phyloP scores from a whole-genome alignment of 2,888 invertebrate genomes.

The Flabesymbios commensalis region DNA sequence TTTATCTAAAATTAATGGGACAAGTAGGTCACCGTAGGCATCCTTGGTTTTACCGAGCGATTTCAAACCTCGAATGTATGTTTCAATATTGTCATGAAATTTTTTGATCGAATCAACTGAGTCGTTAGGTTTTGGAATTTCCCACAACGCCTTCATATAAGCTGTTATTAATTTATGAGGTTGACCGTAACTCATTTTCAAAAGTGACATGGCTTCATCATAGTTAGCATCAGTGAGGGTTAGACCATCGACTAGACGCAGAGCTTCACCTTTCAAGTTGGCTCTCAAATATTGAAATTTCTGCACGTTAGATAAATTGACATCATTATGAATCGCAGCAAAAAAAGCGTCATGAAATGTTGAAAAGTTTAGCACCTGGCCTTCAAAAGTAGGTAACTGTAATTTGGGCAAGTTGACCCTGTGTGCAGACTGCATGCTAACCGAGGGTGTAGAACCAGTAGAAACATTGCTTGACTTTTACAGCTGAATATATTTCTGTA shows the following conservation, averaged over 20 bases:
- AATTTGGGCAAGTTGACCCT: not conserved
- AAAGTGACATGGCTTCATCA: not conserved
- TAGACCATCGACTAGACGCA: not conserved
- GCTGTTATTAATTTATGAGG: not conserved
- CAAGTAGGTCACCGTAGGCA: not conserved
- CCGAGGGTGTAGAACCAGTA: not conserved
- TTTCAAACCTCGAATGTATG: slow-evolving; percentile 1
- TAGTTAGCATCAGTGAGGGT: not conserved
- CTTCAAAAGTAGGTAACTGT: slow-evolving; percentile 1
- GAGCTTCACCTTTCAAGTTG: not conserved
- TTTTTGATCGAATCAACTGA: not conserved
- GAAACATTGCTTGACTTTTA: no score
- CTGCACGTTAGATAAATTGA: not conserved
- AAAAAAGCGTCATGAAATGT: not conserved
- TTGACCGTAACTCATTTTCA: not conserved
- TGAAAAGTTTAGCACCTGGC: not conserved
- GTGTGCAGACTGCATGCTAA: not conserved
- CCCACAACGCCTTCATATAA: slow-evolving; percentile 1
- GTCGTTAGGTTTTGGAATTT: not conserved
- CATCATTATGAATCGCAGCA: slow-evolving; percentile 1
- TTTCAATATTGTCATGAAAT: not conserved
- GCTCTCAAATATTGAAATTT: slow-evolving; percentile 1
- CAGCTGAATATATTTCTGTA: no score
- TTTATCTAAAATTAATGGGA: slow-evolving; percentile 4
- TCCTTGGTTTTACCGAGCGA: not conserved